These are phyloP conservation scores for Porites divaricata DNA, from an alignment of 92 coral and sea anemone genomes.

Conservation along the genomic window DNA sequence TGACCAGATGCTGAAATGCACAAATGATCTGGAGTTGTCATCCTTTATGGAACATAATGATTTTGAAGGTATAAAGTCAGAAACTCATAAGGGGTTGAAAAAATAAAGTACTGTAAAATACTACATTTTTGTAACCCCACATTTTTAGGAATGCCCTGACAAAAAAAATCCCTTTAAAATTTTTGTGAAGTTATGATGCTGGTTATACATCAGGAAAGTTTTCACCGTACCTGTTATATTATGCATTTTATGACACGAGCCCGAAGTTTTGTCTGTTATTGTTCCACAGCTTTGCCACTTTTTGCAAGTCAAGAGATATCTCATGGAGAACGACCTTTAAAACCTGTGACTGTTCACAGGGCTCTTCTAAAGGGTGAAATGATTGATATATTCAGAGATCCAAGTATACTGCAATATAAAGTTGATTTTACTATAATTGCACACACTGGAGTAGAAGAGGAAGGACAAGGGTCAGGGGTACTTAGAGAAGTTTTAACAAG, in stretches of 20 bases:
- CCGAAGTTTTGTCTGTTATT: no score
- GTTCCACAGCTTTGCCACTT: no score
- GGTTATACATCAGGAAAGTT: background rate
- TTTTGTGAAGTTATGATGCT: background rate
- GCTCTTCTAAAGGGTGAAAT: no score
- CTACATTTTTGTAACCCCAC: background rate
- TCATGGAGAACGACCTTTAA: constrained; percentile 4
- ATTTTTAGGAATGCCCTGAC: no score
- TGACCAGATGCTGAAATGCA: background rate
- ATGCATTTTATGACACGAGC: background rate
- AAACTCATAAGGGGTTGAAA: no score
- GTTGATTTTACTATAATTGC: no score
- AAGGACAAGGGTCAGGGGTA: constrained; percentile 61
- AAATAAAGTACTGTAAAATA: background rate
- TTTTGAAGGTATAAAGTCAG: no score
- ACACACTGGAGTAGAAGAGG: no score
- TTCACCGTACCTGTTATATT: background rate
- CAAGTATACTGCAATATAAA: constrained; percentile 19
- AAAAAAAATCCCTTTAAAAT: constrained; percentile 6
- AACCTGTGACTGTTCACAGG: background rate
- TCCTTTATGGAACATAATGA: background rate
- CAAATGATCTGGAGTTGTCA: constrained; percentile 7
- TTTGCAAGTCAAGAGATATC: no score
- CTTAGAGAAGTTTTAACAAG: constrained; percentile 46
- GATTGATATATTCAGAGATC: constrained; percentile 44